Percentiles rank a stretch among this genome's conserved stretches.
These are phyloP conservation scores for Ianthella basta DNA, from an alignment of 37 sponge, comb jelly and placozoan genomes.

Conservation along the genomic window DNA sequence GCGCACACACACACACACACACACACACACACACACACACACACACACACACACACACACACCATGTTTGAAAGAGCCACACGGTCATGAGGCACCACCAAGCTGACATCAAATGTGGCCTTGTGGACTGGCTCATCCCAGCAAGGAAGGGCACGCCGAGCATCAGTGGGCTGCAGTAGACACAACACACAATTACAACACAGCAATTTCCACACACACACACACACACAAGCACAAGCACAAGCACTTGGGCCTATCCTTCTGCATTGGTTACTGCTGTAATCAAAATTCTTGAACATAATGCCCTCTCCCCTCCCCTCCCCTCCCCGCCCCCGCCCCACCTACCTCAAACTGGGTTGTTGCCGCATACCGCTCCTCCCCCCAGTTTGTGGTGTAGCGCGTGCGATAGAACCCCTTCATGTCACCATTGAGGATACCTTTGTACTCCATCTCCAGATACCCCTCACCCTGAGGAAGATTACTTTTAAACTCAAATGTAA, in stretches of 20 bases:
- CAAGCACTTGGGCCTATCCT: no score
- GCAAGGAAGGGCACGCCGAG: conserved; percentile 95
- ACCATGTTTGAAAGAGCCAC: conserved; percentile 98
- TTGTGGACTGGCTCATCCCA: conserved; percentile 98
- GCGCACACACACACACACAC: conserved; percentile 32
- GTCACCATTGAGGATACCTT: conserved; percentile 86
- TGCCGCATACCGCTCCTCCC: conserved; percentile 63
- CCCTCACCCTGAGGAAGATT: conserved; percentile 61
- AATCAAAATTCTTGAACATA: no score
- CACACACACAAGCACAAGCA: no score
- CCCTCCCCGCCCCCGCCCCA: no score
- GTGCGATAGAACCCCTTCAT: conserved; percentile 93
- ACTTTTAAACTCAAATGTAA: conserved; percentile 61
- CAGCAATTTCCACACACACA: no score
- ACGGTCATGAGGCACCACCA: conserved; percentile 81
- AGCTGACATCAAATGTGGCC: conserved; percentile 95
- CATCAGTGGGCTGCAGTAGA: conserved; percentile 82
- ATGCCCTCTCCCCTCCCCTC: no score
- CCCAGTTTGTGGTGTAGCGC: conserved; percentile 63
- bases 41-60: conserved; percentile 29
- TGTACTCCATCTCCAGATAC: conserved; percentile 62
- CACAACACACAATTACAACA: no score
- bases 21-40: conserved; percentile 32
- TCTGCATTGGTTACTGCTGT: no score
- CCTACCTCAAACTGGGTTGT: conserved; percentile 89